Conservation (phyloP, 2,113 vertebrate species). For the Tiliqua scincoides region DNA sequence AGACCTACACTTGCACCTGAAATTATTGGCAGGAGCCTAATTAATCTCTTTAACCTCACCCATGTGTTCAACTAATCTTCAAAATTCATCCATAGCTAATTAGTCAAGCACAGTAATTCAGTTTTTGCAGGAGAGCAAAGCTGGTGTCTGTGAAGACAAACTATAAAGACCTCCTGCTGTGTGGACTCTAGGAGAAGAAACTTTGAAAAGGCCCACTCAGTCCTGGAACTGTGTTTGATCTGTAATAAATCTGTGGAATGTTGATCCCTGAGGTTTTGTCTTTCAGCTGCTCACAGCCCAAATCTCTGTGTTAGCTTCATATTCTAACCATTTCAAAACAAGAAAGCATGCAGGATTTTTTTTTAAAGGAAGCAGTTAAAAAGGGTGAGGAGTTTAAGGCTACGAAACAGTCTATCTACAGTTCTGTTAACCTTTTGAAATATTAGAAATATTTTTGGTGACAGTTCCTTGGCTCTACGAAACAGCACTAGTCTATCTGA, state of each 20-base stretch:
- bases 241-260: neutral
- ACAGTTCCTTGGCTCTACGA: neutral
- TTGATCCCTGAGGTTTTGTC: constrained; percentile 5
- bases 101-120: neutral
- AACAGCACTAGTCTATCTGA: neutral
- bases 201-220: neutral
- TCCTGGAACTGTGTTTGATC: neutral
- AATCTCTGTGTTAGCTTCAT: neutral
- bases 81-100: neutral
- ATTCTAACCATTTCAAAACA: neutral
- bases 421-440: neutral
- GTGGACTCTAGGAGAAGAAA: neutral
- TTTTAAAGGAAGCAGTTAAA: neutral
- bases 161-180: constrained; percentile 1
- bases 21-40: neutral
- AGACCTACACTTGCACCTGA: neutral
- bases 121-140: neutral
- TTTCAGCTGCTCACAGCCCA: neutral
- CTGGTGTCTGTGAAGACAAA: neutral
- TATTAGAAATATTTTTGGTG: neutral
- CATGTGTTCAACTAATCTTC: neutral
- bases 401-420: neutral
- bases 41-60: neutral
- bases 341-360: neutral
- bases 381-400: neutral